Evolutionary conservation across 2,888 invertebrate species (phyloP), one percentile per base, ranked within the genome.

Genomic region (Ophioninae sp.): DNA sequence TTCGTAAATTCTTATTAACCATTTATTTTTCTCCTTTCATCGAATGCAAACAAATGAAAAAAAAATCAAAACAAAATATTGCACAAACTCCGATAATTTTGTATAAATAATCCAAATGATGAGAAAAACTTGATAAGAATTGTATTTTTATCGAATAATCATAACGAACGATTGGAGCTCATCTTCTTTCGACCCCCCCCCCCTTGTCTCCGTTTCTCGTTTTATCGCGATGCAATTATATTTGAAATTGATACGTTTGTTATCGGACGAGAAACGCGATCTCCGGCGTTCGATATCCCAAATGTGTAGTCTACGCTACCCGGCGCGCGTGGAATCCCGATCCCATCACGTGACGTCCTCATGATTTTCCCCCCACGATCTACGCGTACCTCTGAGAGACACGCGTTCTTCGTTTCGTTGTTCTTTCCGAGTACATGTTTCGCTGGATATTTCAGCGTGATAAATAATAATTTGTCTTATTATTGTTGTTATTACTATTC

Each of bases 271-370:
- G 75, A 75, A 39, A 57, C 56, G 64, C 50, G 61, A 64, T 50
- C 8, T 6, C 23, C 30, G n/a, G 44, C 6, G n/a, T 8, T n/a
- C 64, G 7, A 59, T 37, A 37, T 13, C 3, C 64, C 21, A n/a
- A 44, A 37, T 59, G 50, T 64, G 7, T 17, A 41, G 72, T 75
- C 37, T 69, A 77, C 50, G 17, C 50, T 17, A 50, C 50, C 17
- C 50, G 50, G 13, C 50, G 50, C 50, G 50, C 17, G 50, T 13
- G 17, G 50, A 41, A 7, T 50, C 50, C 17, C 50, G 17, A 17
- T 50, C 17, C 6, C 17, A 50, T 73, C 77, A 77, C 74, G 69
- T 41, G 23, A 21, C 10, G n/a, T 72, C 72, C 50, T 64, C 74
- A 41, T 79, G 64, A n/a, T 59, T 75, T 56, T 17, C n/a, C 30